Percentiles rank a stretch among this genome's conserved stretches.
Conservation (phyloP, 37 sponge, comb jelly and placozoan genomes). For the Cliona cf. orientalis region DNA sequence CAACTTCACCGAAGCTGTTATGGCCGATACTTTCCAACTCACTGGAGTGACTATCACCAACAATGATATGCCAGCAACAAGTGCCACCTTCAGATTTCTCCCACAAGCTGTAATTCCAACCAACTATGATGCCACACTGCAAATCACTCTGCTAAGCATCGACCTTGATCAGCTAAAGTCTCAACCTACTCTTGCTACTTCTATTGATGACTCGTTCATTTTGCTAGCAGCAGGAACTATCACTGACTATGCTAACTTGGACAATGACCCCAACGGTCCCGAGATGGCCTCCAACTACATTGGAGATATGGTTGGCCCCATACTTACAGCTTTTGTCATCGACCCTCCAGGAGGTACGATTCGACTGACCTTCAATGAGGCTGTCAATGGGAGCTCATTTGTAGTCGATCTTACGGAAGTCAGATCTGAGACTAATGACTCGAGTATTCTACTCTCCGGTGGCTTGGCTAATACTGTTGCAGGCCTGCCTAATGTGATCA, state of each 20-base stretch:
- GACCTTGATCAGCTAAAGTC: conserved; percentile 77
- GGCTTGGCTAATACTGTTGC: background rate
- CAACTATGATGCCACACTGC: conserved; percentile 44
- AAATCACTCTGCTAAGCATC: conserved; percentile 9
- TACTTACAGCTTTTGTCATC: conserved; percentile 48
- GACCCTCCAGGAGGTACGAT: conserved; percentile 32
- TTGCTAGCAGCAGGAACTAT: conserved; percentile 36
- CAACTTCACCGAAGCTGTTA: conserved; percentile 85
- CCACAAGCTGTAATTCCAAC: conserved; percentile 1
- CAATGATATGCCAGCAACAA: background rate
- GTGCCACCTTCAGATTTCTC: background rate
- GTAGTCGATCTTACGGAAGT: conserved; percentile 23
- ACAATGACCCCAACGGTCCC: background rate
- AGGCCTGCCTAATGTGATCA: conserved; percentile 16
- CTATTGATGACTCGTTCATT: conserved; percentile 44
- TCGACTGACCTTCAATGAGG: conserved; percentile 76
- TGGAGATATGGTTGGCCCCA: conserved; percentile 76
- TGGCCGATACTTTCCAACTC: conserved; percentile 26
- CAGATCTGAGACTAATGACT: conserved; percentile 38
- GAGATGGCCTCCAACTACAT: conserved; percentile 19
- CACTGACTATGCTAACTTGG: conserved; percentile 45
- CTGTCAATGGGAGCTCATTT: conserved; percentile 68
- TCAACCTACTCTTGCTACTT: conserved; percentile 47
- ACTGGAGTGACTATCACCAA: conserved; percentile 50
- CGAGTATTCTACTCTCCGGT: conserved; percentile 2